Conservation (phyloP, 2,113 vertebrate species). For the Platycercus adscitus region DNA sequence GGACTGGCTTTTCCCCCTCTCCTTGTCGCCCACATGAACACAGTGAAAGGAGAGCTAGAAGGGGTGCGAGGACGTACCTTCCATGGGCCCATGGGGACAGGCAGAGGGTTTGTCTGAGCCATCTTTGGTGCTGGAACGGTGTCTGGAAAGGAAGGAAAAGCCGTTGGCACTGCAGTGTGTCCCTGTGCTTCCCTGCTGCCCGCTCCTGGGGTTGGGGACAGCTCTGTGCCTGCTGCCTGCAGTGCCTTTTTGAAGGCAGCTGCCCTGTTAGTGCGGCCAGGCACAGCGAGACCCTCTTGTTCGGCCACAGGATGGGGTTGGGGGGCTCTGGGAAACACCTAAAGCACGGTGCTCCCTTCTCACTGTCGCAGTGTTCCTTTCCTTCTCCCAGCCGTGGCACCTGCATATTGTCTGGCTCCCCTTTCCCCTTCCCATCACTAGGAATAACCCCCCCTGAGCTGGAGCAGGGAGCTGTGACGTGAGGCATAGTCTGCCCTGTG, state of each 20-base stretch:
- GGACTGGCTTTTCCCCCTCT: background rate
- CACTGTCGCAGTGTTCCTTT: rapidly evolving
- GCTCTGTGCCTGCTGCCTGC: background rate
- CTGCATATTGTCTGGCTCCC: rapidly evolving
- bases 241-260: rapidly evolving
- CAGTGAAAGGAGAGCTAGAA: background rate
- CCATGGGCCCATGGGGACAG: conserved; percentile 88
- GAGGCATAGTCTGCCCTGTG: background rate
- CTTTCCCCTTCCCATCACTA: background rate
- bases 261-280: background rate
- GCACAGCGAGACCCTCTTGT: rapidly evolving
- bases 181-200: background rate
- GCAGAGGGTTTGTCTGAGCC: conserved; percentile 90
- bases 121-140: conserved; percentile 78
- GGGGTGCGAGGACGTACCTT: conserved; percentile 78
- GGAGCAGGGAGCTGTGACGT: rapidly evolving
- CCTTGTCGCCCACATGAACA: background rate
- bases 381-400: rapidly evolving
- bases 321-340: background rate
- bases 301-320: background rate
- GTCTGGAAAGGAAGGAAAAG: conserved; percentile 68
- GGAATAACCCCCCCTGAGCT: background rate
- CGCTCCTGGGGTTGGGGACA: rapidly evolving
- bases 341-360: background rate
- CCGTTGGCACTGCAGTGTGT: background rate